Evolutionary conservation across 2,888 invertebrate genomes (phyloP), one percentile per base, ranked within the genome.

Genomic region (Tetrapedia diversipes): DNA sequence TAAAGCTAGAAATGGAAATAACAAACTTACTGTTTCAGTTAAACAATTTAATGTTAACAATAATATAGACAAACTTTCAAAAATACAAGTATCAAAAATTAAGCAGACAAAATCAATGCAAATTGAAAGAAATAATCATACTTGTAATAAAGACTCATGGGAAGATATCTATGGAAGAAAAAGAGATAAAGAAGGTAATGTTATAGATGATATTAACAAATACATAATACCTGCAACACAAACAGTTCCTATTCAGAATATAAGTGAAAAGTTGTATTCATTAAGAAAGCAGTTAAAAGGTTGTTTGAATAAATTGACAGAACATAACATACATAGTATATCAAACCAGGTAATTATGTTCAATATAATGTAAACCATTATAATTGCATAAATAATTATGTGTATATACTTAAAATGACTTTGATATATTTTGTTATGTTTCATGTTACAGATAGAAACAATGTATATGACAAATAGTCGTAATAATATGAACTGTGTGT

Each of bases 81-180:
- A 4, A n/a, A n/a, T 57, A 65, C 54, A 72, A 24, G 67, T 57
- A 53, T 67, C 4, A 61, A 81, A 7, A 54, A 78, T 39, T 74
- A 79, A 47, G 70, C 47, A 67, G 54, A 59, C 14, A 64, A 74
- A 34, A 57, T 45, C 10, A 2, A 72, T 75, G 49, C 76, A 75
- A 14, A 72, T 57, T 56, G 59, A 59, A 29, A 66, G 68, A 34
- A 65, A 75, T 56, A 74, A 74, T 4, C 81, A 87, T 57, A 68
- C 68, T 22, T 80, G 81, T n/a, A 87, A 89, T 76, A 91, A 91
- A 45, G 67, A 39, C 22, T 88, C 91, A 10, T 96, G 96, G 95
- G 97, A 98, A 93, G 98, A 99, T 92, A 98, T 99, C 89, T 98
- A 99, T 92, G 98, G 98, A 0, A 93, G 98, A 73, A 94, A 95